Base-by-base conservation (phyloP, 2,113 vertebrate species). In the Monarcha castaneiventris region DNA sequence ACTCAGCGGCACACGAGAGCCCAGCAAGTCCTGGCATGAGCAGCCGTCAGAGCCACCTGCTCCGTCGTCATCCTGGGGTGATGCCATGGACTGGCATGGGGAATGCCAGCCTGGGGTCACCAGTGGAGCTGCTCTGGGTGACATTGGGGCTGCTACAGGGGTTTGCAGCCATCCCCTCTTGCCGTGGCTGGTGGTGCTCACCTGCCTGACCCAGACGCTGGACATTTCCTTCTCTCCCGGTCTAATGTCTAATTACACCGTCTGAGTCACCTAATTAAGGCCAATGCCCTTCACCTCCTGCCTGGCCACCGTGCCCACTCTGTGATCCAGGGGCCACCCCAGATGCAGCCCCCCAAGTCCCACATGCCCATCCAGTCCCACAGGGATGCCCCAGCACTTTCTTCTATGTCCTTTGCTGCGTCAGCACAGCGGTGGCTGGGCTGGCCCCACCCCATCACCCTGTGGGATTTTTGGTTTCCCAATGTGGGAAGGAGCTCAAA, bases 391-490 rank as follows among this genome's bases (percentile, higher is more conserved):
- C 49, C 9, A 1, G 41, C 37, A 17, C 33, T 1, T 0, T 37
- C 7, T 46, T 1, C 0, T 25, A 8, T 7, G 2, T 51, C 63
- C 86, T 83, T 49, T 1, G 1, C 18, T 2, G 4, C 1, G 5
- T 81, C 51, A 4, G 61, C 80, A 52, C 66, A 56, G 44, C 14
- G 11, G 66, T 3, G 18, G 66, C 79, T 73, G 26, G 5, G 37
- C 59, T 2, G 7, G 86, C 96, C 79, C 72, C 96, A 92, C 95
- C 96, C 96, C 27, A 8, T 73, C 0, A 0, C 56, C 22, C 59
- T 5, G 43, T 84, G 79, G 44, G 79, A 8, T 86, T 95, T 84
- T 85, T 43, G 86, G 92, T 97, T 96, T 97, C 95, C 76, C 93
- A 97, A 96, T 44, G 83, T 59, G n/a, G 89, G 92, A 94, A 92